Base-by-base conservation (phyloP, 1,140 invertebrate species). In the Drosophila leontia region DNA sequence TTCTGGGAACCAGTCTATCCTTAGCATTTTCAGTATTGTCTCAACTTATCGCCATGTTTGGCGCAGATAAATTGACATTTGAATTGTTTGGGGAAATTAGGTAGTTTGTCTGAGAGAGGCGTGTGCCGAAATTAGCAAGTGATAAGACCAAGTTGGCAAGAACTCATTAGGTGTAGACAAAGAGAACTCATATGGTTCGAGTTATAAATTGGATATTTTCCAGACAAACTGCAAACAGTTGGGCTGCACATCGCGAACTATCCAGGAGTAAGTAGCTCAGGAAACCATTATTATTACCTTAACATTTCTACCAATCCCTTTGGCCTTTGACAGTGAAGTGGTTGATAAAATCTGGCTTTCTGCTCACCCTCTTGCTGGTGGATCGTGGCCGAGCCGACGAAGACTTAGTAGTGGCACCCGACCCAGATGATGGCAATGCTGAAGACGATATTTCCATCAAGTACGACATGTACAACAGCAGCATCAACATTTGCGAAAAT, bases 191-290 rank as follows among this genome's bases (percentile, higher is more conserved):
- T 23, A n/a, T 23, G 51, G 41, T 13, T 42, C 11, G 29, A 71
- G 47, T 68, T 87, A 86, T 87, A 86, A 86, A 87, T 56, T 64
- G 39, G 26, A 56, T 41, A 58, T 56, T 56, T 41, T 8, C 26
- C 26, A 45, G 29, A 8, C 17, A 29, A 41, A 37, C 5, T 29
- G 17, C 39, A 19, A 70, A 26, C 67, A 86, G 83, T 86, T 77
- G 59, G 29, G 17, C 35, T 41, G 26, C 29, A 26, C 47, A 75
- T 39, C 41, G 45, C 42, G 8, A 44, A 34, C 63, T 42, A 23
- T 56, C 65, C 53, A 86, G 76, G 65, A 86, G 84, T 87, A 53
- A 60, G 83, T 82, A 57, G 26, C 12, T 34, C 35, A 7, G 45
- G 1, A 0, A 39, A 29, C 12, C 8, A 9, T 4, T 9, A n/a